phyloP scores from a whole-genome alignment of 2,797 vertebrate genomes.

The Sebastolobus alascanus region DNA sequence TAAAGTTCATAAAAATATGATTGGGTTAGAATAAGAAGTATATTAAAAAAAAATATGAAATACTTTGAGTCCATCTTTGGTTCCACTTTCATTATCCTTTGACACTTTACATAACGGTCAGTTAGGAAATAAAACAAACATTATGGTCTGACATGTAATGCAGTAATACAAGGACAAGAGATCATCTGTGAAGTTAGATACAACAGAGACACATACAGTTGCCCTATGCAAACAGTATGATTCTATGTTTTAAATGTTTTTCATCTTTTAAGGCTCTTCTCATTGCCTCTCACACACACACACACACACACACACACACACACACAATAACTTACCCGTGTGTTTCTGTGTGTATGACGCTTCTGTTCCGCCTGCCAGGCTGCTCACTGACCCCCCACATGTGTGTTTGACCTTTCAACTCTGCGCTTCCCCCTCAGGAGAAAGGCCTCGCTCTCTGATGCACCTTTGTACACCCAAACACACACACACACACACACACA shows the following conservation, averaged over 20 bases:
- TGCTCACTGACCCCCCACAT: constrained; percentile 85
- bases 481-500: constrained; percentile 40
- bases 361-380: constrained; percentile 86
- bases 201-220: not conserved
- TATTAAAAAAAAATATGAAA: not conserved
- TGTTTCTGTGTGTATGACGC: constrained; percentile 57
- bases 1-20: not conserved
- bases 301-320: constrained; percentile 8
- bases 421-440: constrained; percentile 80
- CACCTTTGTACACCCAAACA: constrained; percentile 48
- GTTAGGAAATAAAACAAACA: constrained; percentile 4
- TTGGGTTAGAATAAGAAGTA: not conserved
- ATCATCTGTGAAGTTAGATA: not conserved
- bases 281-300: not conserved
- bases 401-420: constrained; percentile 90
- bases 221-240: not conserved
- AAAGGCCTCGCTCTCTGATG: constrained; percentile 35
- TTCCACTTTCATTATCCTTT: not conserved
- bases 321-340: constrained; percentile 19
- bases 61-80: not conserved
- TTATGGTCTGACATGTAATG: not conserved
- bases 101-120: constrained; percentile 11
- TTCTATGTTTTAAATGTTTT: not conserved
- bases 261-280: not conserved
- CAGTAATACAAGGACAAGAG: not conserved